Conservation (phyloP, 2,888 invertebrate species). For the Tetrapedia diversipes region DNA sequence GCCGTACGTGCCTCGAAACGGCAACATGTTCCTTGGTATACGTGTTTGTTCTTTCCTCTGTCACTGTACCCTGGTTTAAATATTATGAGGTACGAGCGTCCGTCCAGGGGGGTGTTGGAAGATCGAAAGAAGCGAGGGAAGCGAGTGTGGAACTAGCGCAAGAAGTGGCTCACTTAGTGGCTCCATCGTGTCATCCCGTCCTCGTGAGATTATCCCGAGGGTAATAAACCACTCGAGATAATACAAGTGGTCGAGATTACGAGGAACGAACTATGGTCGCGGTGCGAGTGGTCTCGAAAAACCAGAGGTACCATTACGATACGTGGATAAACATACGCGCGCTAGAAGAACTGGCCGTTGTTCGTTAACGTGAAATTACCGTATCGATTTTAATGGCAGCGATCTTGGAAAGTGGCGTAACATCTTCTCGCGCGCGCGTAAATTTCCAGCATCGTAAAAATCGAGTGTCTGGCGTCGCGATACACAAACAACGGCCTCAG, state of each 20-base stretch:
- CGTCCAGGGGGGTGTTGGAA: constrained; percentile 17
- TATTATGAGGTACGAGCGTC: constrained; percentile 45
- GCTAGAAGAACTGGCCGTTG: background rate
- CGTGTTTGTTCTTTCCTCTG: constrained; percentile 64
- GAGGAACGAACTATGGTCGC: constrained; percentile 6
- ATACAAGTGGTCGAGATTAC: constrained; percentile 52
- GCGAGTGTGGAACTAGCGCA: background rate
- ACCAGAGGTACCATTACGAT: background rate
- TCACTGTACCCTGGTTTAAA: constrained; percentile 68
- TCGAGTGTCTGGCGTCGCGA: constrained; percentile 45
- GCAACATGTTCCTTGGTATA: constrained; percentile 71
- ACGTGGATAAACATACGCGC: background rate
- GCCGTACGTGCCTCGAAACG: constrained; percentile 77
- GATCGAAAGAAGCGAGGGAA: constrained; percentile 28
- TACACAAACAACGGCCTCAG: constrained; percentile 56
- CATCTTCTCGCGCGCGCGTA: constrained; percentile 22
- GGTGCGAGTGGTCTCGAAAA: constrained; percentile 35
- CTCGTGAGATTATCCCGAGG: constrained; percentile 30
- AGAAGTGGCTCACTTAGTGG: background rate
- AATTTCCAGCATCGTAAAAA: constrained; percentile 46
- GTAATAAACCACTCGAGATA: constrained; percentile 52
- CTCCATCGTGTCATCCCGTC: constrained; percentile 8
- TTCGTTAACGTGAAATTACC: constrained; percentile 1
- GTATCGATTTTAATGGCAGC: constrained; percentile 25
- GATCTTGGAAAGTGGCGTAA: constrained; percentile 33